Base-by-base conservation (phyloP, 2,888 invertebrate species). In the Hoplodrina ambigua region DNA sequence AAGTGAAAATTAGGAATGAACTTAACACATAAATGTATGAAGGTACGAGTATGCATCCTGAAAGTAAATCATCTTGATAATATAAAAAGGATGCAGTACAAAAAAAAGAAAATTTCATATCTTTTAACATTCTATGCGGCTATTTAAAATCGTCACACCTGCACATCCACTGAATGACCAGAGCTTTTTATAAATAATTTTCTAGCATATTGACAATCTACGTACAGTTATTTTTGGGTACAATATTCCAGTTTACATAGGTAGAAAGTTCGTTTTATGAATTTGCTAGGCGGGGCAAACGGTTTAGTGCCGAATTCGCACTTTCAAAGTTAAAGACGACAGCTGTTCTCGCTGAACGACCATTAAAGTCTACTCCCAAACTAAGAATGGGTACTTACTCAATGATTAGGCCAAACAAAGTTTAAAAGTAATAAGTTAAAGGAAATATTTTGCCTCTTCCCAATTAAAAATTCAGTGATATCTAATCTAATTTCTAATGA, bases 191-290 rank as follows among this genome's bases (percentile, higher is more conserved):
- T 54, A 49, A 41, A 41, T 15, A 0, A 2, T 30, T 62, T 46
- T 41, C 20, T 17, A 20, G 33, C 8, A 49, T 41, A 20, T 65
- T 50, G 20, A 1, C 19, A 41, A 20, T 25, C 52, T 52, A 15
- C 55, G 37, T 44, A 30, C n/a, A 6, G 61, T 56, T 71, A 56
- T 68, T 69, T 67, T 68, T 15, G 56, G 60, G 60, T 72, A 52
- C 61, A 72, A 84, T 84, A 78, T 83, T 80, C 75, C 70, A 74
- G 66, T 80, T 46, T 78, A 80, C 85, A 81, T 85, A 86, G 85
- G 84, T 86, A 87, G 87, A 87, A 87, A 86, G 85, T 88, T 81
- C 85, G 85, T 90, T 88, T 87, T 83, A 87, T 86, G 86, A 86
- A 90, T 88, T 86, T 78, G 82, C 76, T 65, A 75, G 57, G 53